Percentiles rank a stretch among this genome's conserved stretches.
These are phyloP conservation scores for Drosophila hamatofila DNA, from an alignment of 2,888 invertebrate genomes.

Conservation along the genomic window DNA sequence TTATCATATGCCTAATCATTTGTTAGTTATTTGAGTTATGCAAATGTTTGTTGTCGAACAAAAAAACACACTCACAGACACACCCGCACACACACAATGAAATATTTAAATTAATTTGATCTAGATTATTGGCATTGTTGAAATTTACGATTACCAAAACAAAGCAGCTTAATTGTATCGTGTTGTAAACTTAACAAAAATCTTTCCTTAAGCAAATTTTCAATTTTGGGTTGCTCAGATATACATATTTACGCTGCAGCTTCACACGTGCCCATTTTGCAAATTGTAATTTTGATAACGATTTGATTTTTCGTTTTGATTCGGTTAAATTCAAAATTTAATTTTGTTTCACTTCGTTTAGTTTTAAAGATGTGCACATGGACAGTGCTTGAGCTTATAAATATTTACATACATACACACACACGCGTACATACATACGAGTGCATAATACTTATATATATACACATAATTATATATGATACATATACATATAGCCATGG, in stretches of 20 bases:
- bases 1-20: slow-evolving; percentile 62
- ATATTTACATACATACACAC: slow-evolving; percentile 47
- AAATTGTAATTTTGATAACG: slow-evolving; percentile 21
- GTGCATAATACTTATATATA: slow-evolving; percentile 29
- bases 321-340: slow-evolving; percentile 43
- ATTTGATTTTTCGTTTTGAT: slow-evolving; percentile 20
- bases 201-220: slow-evolving; percentile 68
- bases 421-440: slow-evolving; percentile 22
- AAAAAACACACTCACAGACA: slow-evolving; percentile 37
- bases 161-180: slow-evolving; percentile 33
- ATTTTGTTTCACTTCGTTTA: slow-evolving; percentile 33
- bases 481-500: slow-evolving; percentile 77
- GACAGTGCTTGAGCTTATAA: slow-evolving; percentile 54
- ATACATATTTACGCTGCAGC: slow-evolving; percentile 64
- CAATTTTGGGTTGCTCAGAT: slow-evolving; percentile 55
- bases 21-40: slow-evolving; percentile 70
- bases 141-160: slow-evolving; percentile 32
- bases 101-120: slow-evolving; percentile 29
- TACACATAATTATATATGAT: slow-evolving; percentile 55
- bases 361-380: slow-evolving; percentile 40
- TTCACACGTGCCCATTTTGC: slow-evolving; percentile 37
- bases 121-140: slow-evolving; percentile 34
- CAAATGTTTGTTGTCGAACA: slow-evolving; percentile 67
- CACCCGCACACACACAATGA: slow-evolving; percentile 24
- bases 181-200: slow-evolving; percentile 34